Conservation (phyloP, 2,113 vertebrate genomes). For the Ia io region DNA sequence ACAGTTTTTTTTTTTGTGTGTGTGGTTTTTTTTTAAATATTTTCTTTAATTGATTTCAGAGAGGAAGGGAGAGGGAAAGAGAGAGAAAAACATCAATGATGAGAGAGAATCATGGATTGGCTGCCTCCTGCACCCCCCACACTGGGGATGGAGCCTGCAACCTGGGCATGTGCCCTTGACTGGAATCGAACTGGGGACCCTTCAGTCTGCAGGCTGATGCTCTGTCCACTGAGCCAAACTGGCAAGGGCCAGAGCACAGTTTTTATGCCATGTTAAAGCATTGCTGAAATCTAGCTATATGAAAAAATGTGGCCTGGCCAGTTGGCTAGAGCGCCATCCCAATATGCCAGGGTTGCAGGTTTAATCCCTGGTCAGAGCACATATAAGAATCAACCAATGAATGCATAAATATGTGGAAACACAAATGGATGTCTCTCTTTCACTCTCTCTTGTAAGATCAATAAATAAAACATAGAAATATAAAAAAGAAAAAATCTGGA, state of each 20-base stretch:
- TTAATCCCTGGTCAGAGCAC: not conserved
- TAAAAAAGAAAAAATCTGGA: not conserved
- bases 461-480: not conserved
- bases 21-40: no score
- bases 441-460: not conserved
- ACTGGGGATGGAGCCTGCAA: no score
- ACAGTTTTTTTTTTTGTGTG: not conserved
- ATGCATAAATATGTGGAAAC: not conserved
- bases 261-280: constrained; percentile 17
- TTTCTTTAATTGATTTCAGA: no score
- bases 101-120: no score
- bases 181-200: no score
- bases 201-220: no score
- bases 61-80: no score
- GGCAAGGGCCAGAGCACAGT: not conserved
- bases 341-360: not conserved
- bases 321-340: not conserved
- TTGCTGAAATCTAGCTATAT: not conserved
- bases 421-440: not conserved
- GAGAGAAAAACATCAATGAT: no score
- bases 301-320: not conserved
- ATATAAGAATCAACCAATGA: not conserved
- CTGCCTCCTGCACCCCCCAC: no score
- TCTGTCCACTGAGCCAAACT: no score
- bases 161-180: no score